Conservation (phyloP, 2,113 vertebrate genomes). For the Tenebrosternarchus preto region DNA sequence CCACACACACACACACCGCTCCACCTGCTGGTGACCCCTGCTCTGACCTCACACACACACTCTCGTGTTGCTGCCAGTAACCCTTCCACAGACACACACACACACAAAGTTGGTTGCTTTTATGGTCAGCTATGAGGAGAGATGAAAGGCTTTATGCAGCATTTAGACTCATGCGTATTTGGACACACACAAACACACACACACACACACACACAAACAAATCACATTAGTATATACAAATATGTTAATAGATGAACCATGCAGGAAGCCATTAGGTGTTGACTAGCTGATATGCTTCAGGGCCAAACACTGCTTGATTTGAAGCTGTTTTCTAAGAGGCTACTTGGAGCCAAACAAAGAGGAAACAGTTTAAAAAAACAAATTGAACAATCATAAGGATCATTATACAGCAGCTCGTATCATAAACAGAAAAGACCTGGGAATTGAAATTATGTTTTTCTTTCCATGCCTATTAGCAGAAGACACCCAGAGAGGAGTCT, state of each 20-base stretch:
- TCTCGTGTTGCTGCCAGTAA: too few species aligned
- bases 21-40: background rate
- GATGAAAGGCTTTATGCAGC: background rate
- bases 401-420: background rate
- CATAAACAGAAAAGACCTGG: background rate
- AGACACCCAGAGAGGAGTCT: too few species aligned
- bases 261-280: constrained; percentile 24
- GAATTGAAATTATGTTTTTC: too few species aligned
- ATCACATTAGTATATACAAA: constrained; percentile 16
- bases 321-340: constrained; percentile 14
- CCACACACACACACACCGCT: background rate
- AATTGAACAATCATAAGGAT: constrained; percentile 3
- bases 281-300: constrained; percentile 17
- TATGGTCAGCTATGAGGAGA: too few species aligned
- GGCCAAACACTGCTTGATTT: constrained; percentile 20
- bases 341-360: constrained; percentile 1
- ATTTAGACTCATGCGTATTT: constrained; percentile 7
- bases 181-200: constrained; percentile 26
- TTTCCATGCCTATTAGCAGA: too few species aligned
- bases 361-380: too few species aligned
- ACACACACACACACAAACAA: constrained; percentile 17
- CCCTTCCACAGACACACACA: constrained; percentile 2
- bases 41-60: background rate
- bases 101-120: background rate
- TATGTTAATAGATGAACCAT: constrained; percentile 29